Evolutionary conservation across 2,888 invertebrate genomes (phyloP).

Genomic region (Eristalinus sepulchralis): DNA sequence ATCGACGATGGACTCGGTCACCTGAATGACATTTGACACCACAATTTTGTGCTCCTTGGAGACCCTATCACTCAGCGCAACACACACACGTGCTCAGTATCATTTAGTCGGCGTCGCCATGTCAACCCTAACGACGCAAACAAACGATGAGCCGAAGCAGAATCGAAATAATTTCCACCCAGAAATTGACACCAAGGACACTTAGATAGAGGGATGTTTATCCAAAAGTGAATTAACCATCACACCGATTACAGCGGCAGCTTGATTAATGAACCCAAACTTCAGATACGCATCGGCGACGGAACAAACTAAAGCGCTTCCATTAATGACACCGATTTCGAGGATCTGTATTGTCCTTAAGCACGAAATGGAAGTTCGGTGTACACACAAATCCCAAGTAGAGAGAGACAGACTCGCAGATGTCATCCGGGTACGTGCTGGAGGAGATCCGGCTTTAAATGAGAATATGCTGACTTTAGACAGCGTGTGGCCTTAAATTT

Average conservation of each 20-base stretch:
- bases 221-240: background rate
- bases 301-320: background rate
- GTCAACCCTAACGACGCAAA: background rate
- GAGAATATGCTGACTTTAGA: background rate
- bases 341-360: background rate
- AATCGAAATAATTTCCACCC: background rate
- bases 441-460: background rate
- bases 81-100: background rate
- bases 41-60: background rate
- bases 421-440: background rate
- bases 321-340: background rate
- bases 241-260: background rate
- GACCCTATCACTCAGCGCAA: background rate
- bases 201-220: background rate
- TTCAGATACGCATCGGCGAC: background rate
- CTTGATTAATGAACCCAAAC: background rate
- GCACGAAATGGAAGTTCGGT: background rate
- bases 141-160: background rate
- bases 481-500: background rate
- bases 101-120: background rate
- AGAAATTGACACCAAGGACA: background rate
- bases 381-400: background rate
- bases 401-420: background rate
- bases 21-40: background rate
- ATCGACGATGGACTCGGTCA: background rate